Evolutionary conservation across 2,888 invertebrate genomes (phyloP).

Genomic region (Apantesis nais): DNA sequence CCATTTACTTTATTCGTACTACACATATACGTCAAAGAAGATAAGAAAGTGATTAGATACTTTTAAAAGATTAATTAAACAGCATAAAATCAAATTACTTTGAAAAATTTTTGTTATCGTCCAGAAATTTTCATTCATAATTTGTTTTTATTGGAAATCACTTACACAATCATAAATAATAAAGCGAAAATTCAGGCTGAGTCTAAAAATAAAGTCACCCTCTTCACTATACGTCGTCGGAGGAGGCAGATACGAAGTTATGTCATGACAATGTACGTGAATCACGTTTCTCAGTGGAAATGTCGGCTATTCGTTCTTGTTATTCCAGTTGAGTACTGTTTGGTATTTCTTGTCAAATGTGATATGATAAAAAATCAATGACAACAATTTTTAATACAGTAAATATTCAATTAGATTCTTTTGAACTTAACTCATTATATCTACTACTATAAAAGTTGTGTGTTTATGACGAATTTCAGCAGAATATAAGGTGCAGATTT

Average conservation of each 20-base stretch:
- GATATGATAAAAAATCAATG: neutral
- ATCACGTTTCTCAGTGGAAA: constrained; percentile 4
- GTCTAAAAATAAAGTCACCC: constrained; percentile 2
- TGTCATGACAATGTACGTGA: neutral
- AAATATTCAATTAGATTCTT: neutral
- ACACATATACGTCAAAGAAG: neutral
- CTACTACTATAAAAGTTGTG: neutral
- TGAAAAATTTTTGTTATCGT: neutral
- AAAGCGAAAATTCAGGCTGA: neutral
- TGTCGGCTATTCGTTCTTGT: constrained; percentile 1
- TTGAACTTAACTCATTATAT: neutral
- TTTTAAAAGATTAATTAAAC: neutral
- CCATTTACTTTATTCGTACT: neutral
- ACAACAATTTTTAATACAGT: neutral
- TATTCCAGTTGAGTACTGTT: neutral
- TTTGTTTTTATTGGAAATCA: neutral
- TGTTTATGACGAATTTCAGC: neutral
- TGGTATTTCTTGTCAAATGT: neutral
- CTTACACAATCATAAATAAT: neutral
- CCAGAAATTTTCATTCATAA: neutral
- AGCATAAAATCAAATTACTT: neutral
- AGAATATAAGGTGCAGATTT: neutral
- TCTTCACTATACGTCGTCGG: neutral
- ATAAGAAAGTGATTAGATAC: constrained; percentile 5
- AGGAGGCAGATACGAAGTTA: constrained; percentile 1